phyloP scores from a whole-genome alignment of 2,888 invertebrate genomes.

The Drosophila buzzatii region DNA sequence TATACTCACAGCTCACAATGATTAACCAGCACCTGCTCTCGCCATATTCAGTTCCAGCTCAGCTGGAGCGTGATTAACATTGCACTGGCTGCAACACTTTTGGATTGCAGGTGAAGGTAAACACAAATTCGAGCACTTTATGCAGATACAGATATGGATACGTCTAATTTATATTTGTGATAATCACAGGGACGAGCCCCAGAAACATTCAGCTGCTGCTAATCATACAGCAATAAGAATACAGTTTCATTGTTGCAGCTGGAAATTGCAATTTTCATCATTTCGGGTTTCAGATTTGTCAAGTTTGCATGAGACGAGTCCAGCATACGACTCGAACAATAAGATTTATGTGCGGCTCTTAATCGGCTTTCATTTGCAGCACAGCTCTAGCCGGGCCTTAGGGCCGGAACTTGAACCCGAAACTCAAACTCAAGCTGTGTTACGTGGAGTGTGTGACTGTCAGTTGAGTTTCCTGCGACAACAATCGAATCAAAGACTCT shows the following conservation, averaged over 20 bases:
- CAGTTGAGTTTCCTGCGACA: constrained; percentile 26
- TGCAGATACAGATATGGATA: not conserved
- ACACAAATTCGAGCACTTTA: not conserved
- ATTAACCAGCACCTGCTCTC: constrained; percentile 12
- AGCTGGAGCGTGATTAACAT: constrained; percentile 10
- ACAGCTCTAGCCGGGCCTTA: not conserved
- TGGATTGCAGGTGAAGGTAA: not conserved
- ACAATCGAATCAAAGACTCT: constrained; percentile 23
- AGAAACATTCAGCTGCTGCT: not conserved
- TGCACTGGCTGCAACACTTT: constrained; percentile 10
- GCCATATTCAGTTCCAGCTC: not conserved
- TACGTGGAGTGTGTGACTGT: constrained; percentile 22
- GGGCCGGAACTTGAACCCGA: constrained; percentile 3
- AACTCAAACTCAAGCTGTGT: not conserved
- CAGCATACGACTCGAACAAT: constrained; percentile 10
- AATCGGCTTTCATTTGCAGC: constrained; percentile 30
- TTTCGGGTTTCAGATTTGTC: constrained; percentile 14
- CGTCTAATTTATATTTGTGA: not conserved
- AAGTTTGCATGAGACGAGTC: constrained; percentile 9
- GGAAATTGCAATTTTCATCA: constrained; percentile 23
- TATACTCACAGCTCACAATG: not conserved
- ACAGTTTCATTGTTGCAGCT: not conserved
- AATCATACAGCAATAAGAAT: not conserved
- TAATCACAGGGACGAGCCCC: not conserved
- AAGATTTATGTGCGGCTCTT: constrained; percentile 34